Conservation (phyloP, 2,113 vertebrate species). For the Serranochromis macrocephalus region DNA sequence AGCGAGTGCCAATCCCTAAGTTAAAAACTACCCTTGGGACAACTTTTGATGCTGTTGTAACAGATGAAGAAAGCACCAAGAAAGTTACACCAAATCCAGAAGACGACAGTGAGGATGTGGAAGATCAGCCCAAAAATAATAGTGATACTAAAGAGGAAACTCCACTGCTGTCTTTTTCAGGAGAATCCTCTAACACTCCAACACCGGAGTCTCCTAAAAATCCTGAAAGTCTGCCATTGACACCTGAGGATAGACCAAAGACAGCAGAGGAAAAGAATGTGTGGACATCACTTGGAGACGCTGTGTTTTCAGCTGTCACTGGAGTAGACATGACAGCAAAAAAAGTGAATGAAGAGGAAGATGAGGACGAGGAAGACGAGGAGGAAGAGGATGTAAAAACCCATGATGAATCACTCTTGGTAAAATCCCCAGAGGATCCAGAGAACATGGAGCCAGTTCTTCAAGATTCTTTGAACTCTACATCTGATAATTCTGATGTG, state of each 20-base stretch:
- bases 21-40: slow-evolving; percentile 81
- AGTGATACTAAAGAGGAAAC: slow-evolving; percentile 43
- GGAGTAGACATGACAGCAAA: slow-evolving; percentile 36
- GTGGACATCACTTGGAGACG: slow-evolving; percentile 58
- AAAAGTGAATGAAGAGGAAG: slow-evolving; percentile 24
- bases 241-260: slow-evolving; percentile 26
- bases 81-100: slow-evolving; percentile 74
- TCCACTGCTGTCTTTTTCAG: slow-evolving; percentile 67
- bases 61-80: slow-evolving; percentile 80
- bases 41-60: slow-evolving; percentile 80
- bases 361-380: slow-evolving; percentile 39
- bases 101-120: slow-evolving; percentile 53
- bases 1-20: slow-evolving; percentile 58
- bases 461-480: not conserved
- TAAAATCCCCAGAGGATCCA: not conserved
- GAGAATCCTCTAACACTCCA: not conserved
- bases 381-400: slow-evolving; percentile 6
- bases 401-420: not conserved
- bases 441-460: not conserved
- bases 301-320: slow-evolving; percentile 64
- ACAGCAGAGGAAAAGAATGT: slow-evolving; percentile 27
- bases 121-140: slow-evolving; percentile 25
- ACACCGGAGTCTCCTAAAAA: not conserved
- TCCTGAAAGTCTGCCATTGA: not conserved
- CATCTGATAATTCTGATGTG: not conserved